A percentile compares a stretch with the other conserved stretches of the same genome.
phyloP scores from a whole-genome alignment of 2,888 invertebrate species.

The Lasioglossum leucozonium region DNA sequence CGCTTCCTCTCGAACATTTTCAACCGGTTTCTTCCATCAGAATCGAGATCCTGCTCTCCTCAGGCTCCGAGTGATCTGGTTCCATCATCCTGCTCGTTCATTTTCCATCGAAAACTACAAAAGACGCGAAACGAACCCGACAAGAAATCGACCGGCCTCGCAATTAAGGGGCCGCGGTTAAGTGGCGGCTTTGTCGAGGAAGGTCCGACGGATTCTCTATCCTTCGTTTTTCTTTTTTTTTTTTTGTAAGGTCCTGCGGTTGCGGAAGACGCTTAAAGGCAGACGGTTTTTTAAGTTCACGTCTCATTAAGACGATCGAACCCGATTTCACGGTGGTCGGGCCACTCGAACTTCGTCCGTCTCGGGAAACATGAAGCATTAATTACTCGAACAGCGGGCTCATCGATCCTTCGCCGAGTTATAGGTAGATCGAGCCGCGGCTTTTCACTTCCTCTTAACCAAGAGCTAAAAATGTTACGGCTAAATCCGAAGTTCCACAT shows the following conservation, averaged over 20 bases:
- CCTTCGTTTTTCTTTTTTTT: neutral
- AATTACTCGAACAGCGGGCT: conserved; percentile 34
- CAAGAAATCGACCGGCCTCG: conserved; percentile 29
- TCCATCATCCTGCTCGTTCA: neutral
- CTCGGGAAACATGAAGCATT: conserved; percentile 35
- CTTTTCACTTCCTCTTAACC: neutral
- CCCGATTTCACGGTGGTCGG: neutral
- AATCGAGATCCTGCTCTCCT: conserved; percentile 24
- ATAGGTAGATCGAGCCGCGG: neutral
- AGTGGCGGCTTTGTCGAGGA: conserved; percentile 18
- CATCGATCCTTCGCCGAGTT: conserved; percentile 19
- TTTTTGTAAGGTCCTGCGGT: neutral
- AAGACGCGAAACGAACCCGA: neutral
- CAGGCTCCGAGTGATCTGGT: no score
- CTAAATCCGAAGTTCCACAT: neutral
- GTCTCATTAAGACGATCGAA: conserved; percentile 53
- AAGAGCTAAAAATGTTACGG: conserved; percentile 28
- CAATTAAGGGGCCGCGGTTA: conserved; percentile 41
- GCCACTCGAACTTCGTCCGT: neutral
- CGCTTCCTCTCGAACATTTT: conserved; percentile 49
- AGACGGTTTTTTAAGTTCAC: conserved; percentile 45
- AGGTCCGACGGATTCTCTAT: conserved; percentile 2
- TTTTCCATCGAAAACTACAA: neutral
- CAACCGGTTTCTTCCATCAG: conserved; percentile 49
- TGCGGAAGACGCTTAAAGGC: conserved; percentile 17